These are phyloP conservation scores for Delphinapterus leucas DNA, from an alignment of 2,113 vertebrate species.

Conservation along the genomic window DNA sequence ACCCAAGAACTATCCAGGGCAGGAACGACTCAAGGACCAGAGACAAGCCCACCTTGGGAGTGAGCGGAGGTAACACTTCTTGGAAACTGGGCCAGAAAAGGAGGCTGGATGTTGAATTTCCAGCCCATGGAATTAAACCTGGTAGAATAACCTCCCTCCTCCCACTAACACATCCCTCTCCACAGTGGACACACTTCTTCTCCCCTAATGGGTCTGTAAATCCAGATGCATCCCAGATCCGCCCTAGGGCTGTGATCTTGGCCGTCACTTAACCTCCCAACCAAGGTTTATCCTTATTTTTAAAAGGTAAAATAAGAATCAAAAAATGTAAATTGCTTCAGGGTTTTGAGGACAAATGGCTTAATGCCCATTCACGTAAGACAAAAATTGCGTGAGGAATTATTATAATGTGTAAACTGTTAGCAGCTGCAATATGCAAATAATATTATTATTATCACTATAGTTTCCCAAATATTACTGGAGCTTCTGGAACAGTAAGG, in stretches of 20 bases:
- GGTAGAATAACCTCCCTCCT: neutral
- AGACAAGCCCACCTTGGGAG: neutral
- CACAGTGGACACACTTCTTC: neutral
- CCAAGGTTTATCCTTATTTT: neutral
- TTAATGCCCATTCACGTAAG: neutral
- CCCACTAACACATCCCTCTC: no score
- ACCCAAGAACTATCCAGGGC: neutral
- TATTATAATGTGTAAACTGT: neutral
- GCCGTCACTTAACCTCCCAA: neutral
- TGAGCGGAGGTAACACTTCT: neutral
- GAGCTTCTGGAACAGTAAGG: neutral
- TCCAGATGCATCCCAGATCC: no score
- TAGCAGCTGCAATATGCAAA: neutral
- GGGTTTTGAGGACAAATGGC: neutral
- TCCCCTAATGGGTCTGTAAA: neutral
- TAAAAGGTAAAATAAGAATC: neutral
- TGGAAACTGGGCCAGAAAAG: neutral
- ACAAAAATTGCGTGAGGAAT: neutral
- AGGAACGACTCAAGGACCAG: neutral
- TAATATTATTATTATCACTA: neutral
- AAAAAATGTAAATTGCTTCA: neutral
- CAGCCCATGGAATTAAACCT: neutral
- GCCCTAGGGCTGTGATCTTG: neutral
- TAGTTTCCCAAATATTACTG: neutral
- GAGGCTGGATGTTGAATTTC: neutral